Evolutionary conservation across 30 jellyfish, hydroid and myxozoan species (phyloP), one percentile per base, ranked within the genome.

Genomic region (Nemopilema nomurai): DNA sequence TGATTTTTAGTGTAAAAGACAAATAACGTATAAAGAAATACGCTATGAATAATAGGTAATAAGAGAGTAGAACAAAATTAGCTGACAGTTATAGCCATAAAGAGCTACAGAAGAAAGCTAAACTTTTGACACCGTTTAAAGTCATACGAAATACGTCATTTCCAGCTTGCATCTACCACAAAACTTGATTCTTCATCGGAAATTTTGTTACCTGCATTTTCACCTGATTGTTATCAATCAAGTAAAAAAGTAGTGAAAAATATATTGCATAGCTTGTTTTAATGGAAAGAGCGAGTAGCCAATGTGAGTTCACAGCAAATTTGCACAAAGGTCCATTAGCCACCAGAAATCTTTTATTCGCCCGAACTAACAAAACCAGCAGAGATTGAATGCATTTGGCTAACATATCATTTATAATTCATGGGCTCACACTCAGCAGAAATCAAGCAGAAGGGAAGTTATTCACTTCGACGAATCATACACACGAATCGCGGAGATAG

Each of bases 301-400:
- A 41, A 41, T 41, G 57, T 3, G 57, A 41, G 57, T 13, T 41
- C 9, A 41, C 70, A 73, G 83, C 69, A 73, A 8, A 73, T 71
- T 25, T 18, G 81, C 87, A 77, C 87, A 69, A 74, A 75, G 66
- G 41, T 51, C 79, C 65, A 77, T 77, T 57, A 77, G 68, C 87
- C 87, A 77, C 87, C 87, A 62, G 87, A 66, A 77, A 27, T 62
- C 87, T 77, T 53, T 77, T 77, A 62, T 77, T 64, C 66, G 68
- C 51, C 16, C 77, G 62, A 77, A 75, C 87, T 64, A 77, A 77
- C 79, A 77, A 64, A 62, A 77, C 87, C 87, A 25, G 87, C 87
- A 49, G 62, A 7, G 74, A 63, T 21, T 77, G 87, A 77, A 77
- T 77, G 87, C 87, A 77, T 26, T 62, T 57, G 33, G 76, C 87